These are phyloP conservation scores for Lota lota DNA, from an alignment of 2,113 vertebrate species.

Conservation along the genomic window DNA sequence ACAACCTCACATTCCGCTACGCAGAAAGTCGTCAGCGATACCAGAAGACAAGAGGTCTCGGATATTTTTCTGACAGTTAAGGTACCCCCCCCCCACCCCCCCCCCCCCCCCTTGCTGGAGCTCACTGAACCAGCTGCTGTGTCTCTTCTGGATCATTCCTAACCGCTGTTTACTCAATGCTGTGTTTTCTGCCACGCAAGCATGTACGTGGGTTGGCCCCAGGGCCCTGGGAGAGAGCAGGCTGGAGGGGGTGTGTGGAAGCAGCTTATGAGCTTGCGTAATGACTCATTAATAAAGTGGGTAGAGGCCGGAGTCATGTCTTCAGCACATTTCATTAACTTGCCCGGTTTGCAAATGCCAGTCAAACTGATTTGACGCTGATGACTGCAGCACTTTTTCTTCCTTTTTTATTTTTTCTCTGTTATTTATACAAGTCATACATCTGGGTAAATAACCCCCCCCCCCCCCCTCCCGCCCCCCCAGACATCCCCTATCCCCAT, in stretches of 20 bases:
- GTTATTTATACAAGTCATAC: too few species aligned
- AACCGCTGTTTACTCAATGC: constrained; percentile 15
- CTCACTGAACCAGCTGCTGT: too few species aligned
- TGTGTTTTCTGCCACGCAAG: constrained; percentile 39
- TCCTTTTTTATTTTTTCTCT: too few species aligned
- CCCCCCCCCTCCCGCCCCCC: background rate
- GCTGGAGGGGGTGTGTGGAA: too few species aligned
- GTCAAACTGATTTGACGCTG: constrained; percentile 37
- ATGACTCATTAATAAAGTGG: constrained; percentile 63
- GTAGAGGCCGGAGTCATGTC: constrained; percentile 41
- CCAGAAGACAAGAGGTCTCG: too few species aligned
- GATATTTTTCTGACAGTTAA: too few species aligned
- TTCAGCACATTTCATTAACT: constrained; percentile 64
- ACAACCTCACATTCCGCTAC: too few species aligned
- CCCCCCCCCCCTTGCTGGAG: too few species aligned
- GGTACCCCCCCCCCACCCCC: too few species aligned
- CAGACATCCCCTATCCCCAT: constrained; percentile 17
- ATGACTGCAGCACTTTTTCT: constrained; percentile 33
- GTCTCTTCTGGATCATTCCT: too few species aligned
- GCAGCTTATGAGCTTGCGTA: constrained; percentile 43
- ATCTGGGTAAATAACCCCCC: too few species aligned
- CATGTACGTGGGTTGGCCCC: constrained; percentile 27
- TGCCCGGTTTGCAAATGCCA: constrained; percentile 39
- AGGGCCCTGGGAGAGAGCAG: background rate
- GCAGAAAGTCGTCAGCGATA: too few species aligned